These are phyloP conservation scores for Camelus bactrianus DNA, from an alignment of 2,113 vertebrate genomes.

Conservation along the genomic window DNA sequence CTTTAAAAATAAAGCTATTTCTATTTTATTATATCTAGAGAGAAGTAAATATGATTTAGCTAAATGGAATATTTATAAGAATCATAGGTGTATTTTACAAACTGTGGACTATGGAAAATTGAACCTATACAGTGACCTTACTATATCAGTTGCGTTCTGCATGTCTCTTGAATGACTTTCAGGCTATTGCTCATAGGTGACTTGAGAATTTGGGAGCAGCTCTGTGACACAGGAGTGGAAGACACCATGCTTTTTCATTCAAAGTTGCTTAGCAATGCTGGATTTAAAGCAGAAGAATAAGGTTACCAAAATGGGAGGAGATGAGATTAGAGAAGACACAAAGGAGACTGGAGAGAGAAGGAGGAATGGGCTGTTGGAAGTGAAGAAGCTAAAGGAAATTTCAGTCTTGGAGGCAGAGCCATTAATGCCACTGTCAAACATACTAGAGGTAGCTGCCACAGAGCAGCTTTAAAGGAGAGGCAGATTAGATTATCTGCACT, in stretches of 20 bases:
- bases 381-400: not conserved
- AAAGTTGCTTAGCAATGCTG: not conserved
- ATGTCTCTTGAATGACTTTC: not conserved
- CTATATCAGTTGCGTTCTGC: not conserved
- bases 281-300: not conserved
- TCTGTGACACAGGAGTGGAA: not conserved
- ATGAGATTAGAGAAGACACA: not conserved
- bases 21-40: not conserved
- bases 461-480: not conserved
- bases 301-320: not conserved
- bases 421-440: not conserved
- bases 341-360: not conserved
- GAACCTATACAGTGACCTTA: not conserved
- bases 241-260: not conserved
- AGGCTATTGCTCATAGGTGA: not conserved
- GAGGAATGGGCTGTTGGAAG: not conserved
- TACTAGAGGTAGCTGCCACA: not conserved
- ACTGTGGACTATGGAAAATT: not conserved
- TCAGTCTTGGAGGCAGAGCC: not conserved
- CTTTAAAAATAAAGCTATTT: constrained; percentile 31
- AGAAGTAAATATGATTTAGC: not conserved
- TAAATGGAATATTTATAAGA: not conserved
- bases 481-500: not conserved
- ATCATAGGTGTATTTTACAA: not conserved
- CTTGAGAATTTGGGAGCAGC: not conserved